phyloP scores from a whole-genome alignment of 2,888 invertebrate genomes.

The Rotaria socialis region DNA sequence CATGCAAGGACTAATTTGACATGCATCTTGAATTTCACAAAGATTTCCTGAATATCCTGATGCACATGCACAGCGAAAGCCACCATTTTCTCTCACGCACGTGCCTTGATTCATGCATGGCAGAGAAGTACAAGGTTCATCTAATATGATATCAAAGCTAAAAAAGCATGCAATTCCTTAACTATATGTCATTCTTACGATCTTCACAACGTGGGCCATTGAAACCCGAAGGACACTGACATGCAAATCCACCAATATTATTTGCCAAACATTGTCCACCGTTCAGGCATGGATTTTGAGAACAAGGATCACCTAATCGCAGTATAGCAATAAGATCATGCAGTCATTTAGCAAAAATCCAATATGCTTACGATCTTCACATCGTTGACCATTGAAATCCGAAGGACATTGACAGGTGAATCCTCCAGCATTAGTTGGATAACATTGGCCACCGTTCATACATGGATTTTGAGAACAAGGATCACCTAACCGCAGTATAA shows the following conservation, averaged over 20 bases:
- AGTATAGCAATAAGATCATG: too few species aligned
- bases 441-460: slow-evolving; percentile 30
- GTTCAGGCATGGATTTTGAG: slow-evolving; percentile 37
- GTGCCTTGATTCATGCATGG: slow-evolving; percentile 42
- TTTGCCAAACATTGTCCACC: slow-evolving; percentile 21
- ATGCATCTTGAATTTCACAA: slow-evolving; percentile 48
- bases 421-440: slow-evolving; percentile 5
- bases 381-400: not conserved
- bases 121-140: slow-evolving; percentile 38
- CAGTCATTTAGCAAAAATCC: too few species aligned
- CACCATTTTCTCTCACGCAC: slow-evolving; percentile 21
- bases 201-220: slow-evolving; percentile 36
- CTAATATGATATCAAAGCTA: not conserved
- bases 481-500: not conserved
- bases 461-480: slow-evolving; percentile 31
- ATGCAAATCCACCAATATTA: slow-evolving; percentile 15
- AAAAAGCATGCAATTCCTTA: not conserved
- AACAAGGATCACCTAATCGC: not conserved
- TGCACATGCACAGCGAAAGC: slow-evolving; percentile 46
- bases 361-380: not conserved
- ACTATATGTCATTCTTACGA: not conserved
- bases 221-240: not conserved
- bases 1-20: slow-evolving; percentile 47
- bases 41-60: slow-evolving; percentile 45
- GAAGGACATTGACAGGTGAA: slow-evolving; percentile 19